Percentiles rank a stretch among this genome's conserved stretches.
Conservation (phyloP, 2,113 vertebrate genomes). For the Pavo muticus region DNA sequence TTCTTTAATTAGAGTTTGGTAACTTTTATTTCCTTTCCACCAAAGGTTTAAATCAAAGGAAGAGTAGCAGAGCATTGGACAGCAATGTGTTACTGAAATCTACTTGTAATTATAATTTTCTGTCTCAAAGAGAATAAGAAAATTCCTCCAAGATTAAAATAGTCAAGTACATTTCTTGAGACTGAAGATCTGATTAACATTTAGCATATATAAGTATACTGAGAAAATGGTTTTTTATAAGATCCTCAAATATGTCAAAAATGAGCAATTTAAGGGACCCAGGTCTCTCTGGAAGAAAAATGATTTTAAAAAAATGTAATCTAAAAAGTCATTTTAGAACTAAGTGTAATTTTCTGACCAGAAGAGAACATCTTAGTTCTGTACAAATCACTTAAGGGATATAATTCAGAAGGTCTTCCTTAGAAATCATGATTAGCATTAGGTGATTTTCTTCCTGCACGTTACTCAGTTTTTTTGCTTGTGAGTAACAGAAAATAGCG, state of each 20-base stretch:
- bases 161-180: background rate
- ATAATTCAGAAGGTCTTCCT: background rate
- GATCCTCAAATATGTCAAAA: background rate
- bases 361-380: background rate
- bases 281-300: background rate
- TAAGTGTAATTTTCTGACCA: background rate
- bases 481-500: background rate
- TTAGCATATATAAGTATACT: background rate
- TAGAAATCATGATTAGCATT: background rate
- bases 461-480: background rate
- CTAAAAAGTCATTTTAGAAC: background rate
- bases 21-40: background rate
- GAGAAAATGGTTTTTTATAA: background rate
- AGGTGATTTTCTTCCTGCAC: background rate
- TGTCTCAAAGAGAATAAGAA: background rate
- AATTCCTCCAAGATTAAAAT: background rate
- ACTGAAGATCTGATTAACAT: background rate
- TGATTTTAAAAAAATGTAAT: background rate
- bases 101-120: background rate
- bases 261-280: background rate
- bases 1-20: conserved; percentile 9
- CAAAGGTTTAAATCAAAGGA: background rate
- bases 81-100: background rate
- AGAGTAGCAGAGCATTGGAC: background rate
- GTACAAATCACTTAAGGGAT: background rate